Evolutionary conservation across 2,797 vertebrate species (phyloP), one percentile per base, ranked within the genome.

Genomic region (Cynodonichthys magdalenae): DNA sequence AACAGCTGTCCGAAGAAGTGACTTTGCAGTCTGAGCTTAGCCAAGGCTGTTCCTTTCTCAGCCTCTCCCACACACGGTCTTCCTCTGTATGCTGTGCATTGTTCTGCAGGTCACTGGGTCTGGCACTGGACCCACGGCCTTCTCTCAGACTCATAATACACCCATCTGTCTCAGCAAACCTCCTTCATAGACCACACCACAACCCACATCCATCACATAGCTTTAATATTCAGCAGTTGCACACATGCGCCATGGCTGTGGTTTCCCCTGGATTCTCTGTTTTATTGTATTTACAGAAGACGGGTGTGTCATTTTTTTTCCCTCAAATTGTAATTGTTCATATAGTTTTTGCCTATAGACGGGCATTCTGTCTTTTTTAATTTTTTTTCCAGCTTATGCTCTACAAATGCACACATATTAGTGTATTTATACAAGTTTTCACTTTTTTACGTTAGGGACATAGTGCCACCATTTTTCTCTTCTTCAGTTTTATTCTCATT

Each of bases 161-260:
- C 82, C 81, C 77, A 89, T 87, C 74, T 59, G 71, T 82, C 80
- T 90, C 58, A 87, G 82, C 82, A 75, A 80, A 51, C 54, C 48
- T 53, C n/a, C 24, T 56, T 65, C 39, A 17, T 49, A 69, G 69
- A 60, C 53, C 45, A 29, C 49, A 63, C 20, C 57, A 53, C 39
- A 59, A 50, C 45, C 53, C 52, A 41, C 63, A 56, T 50, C 59
- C 52, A 53, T 50, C 34, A 50, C 28, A n/a, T 31, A 51, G 24
- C 41, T 58, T 52, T 39, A 15, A 66, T 53, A 70, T 71, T 69
- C 52, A 59, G 65, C 61, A 63, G 31, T 80, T 64, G 52, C 69
- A 65, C 65, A 61, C 45, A 45, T 70, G 56, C 53, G 47, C 52
- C 46, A 10, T 63, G 39, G 24, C 56, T 79, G 65, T 56, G 60